Conservation (phyloP, 2,888 invertebrate genomes). For the Aporophyla nigra region DNA sequence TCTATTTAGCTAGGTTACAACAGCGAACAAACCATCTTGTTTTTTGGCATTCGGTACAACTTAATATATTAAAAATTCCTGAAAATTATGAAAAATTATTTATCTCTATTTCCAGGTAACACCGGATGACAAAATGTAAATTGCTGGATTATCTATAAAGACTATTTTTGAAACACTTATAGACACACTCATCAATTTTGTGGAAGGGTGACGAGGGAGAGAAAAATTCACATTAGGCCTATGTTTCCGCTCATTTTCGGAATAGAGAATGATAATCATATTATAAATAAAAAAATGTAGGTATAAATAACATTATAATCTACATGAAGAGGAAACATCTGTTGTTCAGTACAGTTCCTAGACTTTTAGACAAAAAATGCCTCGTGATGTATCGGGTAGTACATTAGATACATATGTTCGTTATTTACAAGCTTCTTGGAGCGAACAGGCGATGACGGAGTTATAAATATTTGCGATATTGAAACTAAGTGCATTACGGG, state of each 20-base stretch:
- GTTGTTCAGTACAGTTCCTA: slow-evolving; percentile 69
- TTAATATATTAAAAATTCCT: not conserved
- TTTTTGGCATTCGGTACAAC: too few species aligned
- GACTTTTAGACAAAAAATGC: slow-evolving; percentile 54
- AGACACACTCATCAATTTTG: slow-evolving; percentile 57
- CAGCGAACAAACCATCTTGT: not conserved
- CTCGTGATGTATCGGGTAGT: slow-evolving; percentile 41
- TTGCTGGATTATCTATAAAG: slow-evolving; percentile 37
- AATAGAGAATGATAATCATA: slow-evolving; percentile 71
- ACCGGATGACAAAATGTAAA: slow-evolving; percentile 30
- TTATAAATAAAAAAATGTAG: slow-evolving; percentile 60
- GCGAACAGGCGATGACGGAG: slow-evolving; percentile 51
- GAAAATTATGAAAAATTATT: not conserved
- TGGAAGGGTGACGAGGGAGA: slow-evolving; percentile 68
- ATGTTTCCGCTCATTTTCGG: slow-evolving; percentile 75
- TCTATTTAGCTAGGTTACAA: not conserved
- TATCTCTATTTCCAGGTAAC: not conserved
- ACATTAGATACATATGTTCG: slow-evolving; percentile 37
- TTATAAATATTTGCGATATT: slow-evolving; percentile 65
- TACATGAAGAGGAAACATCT: slow-evolving; percentile 77
- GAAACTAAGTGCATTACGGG: slow-evolving; percentile 58
- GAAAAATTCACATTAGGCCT: slow-evolving; percentile 71
- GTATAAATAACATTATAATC: slow-evolving; percentile 66
- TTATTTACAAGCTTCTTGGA: slow-evolving; percentile 51
- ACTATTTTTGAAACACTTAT: slow-evolving; percentile 44